Percentiles rank a stretch among this genome's conserved stretches.
Conservation (phyloP, 1,140 invertebrate species). For the Homalodisca vitripennis region DNA sequence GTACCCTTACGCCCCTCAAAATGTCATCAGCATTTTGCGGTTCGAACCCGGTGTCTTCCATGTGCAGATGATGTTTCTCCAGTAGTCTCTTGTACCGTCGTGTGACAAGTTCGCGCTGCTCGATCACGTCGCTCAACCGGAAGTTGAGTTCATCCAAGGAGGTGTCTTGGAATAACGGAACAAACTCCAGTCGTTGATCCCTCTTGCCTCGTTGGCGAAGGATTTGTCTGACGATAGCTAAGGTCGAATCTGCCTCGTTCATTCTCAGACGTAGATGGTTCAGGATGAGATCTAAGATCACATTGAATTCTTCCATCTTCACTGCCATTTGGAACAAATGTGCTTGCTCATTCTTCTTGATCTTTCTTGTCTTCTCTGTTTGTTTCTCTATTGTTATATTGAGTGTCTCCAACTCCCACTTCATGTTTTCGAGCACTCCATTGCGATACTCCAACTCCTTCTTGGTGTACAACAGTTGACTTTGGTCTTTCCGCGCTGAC, state of each 20-base stretch:
- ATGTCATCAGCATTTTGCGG: not conserved
- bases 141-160: not conserved
- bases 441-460: not conserved
- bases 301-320: too few species aligned
- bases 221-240: too few species aligned
- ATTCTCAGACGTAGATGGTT: too few species aligned
- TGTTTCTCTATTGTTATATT: not conserved
- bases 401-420: not conserved
- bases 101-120: not conserved
- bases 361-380: not conserved
- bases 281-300: too few species aligned
- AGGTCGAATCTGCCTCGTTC: too few species aligned
- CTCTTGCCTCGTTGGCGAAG: too few species aligned
- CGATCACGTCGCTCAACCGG: not conserved
- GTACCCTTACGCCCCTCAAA: not conserved
- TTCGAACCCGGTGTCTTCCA: not conserved
- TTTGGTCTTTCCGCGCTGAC: not conserved
- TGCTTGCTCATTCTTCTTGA: not conserved
- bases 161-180: not conserved
- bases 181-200: not conserved
- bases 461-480: not conserved
- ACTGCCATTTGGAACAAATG: too few species aligned
- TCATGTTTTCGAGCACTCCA: not conserved
- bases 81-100: not conserved
- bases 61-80: not conserved